Evolutionary conservation across 1,140 invertebrate species (phyloP), one percentile per base, ranked within the genome.

Genomic region (Drosophila sturtevanti): DNA sequence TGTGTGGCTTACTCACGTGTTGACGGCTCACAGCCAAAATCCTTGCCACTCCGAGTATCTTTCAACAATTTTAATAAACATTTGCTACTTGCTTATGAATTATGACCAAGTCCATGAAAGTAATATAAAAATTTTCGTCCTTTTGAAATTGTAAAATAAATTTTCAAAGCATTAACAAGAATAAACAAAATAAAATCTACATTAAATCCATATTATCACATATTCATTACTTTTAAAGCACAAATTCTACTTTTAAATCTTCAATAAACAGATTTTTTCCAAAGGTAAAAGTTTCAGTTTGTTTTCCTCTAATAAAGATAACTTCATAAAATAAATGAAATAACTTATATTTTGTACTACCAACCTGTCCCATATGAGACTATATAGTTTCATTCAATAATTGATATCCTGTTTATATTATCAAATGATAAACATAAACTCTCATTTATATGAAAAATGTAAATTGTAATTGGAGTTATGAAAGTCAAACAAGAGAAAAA

Each of bases 1-100:
- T 21, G 11, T 59, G n/a, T n/a, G 37, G 16, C 34, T 60, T 60
- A 60, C 18, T 37, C 58, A 60, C 34, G 18, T 60, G 35, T 55
- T 55, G 52, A 55, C 3, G 27, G 27, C 27, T 31, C 27, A 0
- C 27, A 31, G 27, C 41, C 18, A 48, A 48, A 11, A 48, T 48
- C 10, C 16, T 6, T 12, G 9, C 10, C 16, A 48, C 41, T 16
- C 34, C 10, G 18, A 21, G 41, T 18, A 21, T 48, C 9, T 48
- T 11, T 48, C 3, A 48, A 48, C 16, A 11, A 48, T 48, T 48
- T 48, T 48, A 48, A 21, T 48, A 48, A 48, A 48, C 41, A 21
- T 48, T 48, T 48, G 5, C 2, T 7, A 16, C 14, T 18, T 18
- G 41, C 14, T 18, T 18, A 44, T 44, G 41, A 44, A 44, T 44